These are phyloP conservation scores for Balaeniceps rex DNA, from an alignment of 2,113 vertebrate genomes.

Conservation along the genomic window DNA sequence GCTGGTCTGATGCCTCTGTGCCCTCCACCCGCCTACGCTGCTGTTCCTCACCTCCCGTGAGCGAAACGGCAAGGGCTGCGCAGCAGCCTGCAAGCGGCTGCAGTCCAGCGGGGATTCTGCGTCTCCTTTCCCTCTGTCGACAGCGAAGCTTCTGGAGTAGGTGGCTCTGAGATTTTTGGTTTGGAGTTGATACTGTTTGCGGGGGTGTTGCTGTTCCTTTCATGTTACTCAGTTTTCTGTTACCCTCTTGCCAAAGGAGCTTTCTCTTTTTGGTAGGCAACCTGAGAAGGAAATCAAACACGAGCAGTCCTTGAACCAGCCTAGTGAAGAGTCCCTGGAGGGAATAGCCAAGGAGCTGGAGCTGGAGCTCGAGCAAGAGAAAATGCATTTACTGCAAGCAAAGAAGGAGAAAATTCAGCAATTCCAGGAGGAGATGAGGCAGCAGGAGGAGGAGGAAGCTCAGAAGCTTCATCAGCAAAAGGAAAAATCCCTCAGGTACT, in stretches of 20 bases:
- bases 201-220: neutral
- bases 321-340: neutral
- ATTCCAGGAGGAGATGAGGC: conserved; percentile 55
- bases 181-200: neutral
- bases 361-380: conserved; percentile 22
- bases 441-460: conserved; percentile 71
- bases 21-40: too few relatives aligned
- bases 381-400: neutral
- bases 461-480: conserved; percentile 71
- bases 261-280: conserved; percentile 20
- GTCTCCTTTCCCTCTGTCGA: neutral
- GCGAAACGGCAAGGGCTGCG: neutral
- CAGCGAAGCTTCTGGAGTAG: neutral
- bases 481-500: conserved; percentile 78
- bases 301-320: neutral
- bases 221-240: neutral
- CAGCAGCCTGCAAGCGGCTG: neutral
- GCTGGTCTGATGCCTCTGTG: too few relatives aligned
- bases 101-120: neutral
- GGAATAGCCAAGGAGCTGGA: neutral
- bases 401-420: conserved; percentile 51
- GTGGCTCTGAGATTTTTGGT: neutral
- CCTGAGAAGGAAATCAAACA: neutral
- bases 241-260: neutral
- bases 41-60: neutral